Base-by-base conservation (phyloP, 2,113 vertebrate genomes). In the Phocoena phocoena region DNA sequence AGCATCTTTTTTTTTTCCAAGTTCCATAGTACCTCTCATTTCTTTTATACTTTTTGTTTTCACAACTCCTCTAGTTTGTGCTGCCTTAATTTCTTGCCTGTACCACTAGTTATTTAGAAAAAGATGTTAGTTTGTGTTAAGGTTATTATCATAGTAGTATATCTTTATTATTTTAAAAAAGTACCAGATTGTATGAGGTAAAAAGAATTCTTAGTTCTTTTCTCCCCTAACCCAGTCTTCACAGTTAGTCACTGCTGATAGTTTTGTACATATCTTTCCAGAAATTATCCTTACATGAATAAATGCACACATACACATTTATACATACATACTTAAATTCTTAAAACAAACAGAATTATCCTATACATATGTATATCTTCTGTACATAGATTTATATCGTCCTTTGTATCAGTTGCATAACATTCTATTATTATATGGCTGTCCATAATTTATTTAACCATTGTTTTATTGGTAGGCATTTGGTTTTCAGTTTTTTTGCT, bases 401-500 rank as follows among this genome's bases (percentile, higher is more conserved):
- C 86, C 14, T 68, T 33, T 85, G 31, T 70, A 50, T 53, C 53
- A 23, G 2, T 81, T 92, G 8, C 13, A 14, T 50, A 79, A 28
- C n/a, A n/a, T 90, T 95, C 20, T 23, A 20, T 81, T 90, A 17
- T n/a, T 36, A 4, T 58, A 36, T 88, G 13, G 15, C 23, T 36
- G 50, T 67, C 65, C 28, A 55, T 91, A 44, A 86, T 93, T 76
- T 82, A 60, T 44, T 60, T 93, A 80, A 50, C n/a, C n/a, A 58
- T 55, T 83, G 13, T 28, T 73, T 85, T 92, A 47, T 63, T 85
- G 63, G 71, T 92, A 76, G 63, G 83, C 15, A 70, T 76, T 79
- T 96, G 55, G 13, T 81, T 89, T 92, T 80, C 41, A 18, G 60
- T 20, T 76, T 71, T 93, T 90, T 85, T 77, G 28, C 21, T 96